Percentiles rank a stretch among this genome's conserved stretches.
phyloP scores from a whole-genome alignment of 1,140 invertebrate genomes.

The Drosophila funebris region DNA sequence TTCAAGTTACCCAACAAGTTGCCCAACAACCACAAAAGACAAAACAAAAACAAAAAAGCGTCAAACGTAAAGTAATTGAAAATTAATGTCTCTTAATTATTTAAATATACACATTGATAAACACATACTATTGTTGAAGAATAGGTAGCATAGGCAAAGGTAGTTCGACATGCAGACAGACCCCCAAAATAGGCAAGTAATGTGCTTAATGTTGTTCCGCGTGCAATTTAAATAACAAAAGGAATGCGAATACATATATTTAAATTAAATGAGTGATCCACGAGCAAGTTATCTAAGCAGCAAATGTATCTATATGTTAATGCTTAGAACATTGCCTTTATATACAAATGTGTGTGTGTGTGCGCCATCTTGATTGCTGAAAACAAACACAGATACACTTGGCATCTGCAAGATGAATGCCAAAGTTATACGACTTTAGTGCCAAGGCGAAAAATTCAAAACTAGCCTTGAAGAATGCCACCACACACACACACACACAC shows the following conservation, averaged over 20 bases:
- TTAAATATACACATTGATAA: slow-evolving; percentile 18
- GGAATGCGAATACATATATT: neutral
- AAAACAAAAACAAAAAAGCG: neutral
- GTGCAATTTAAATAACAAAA: slow-evolving; percentile 80
- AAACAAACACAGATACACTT: slow-evolving; percentile 38
- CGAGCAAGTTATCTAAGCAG: slow-evolving; percentile 24
- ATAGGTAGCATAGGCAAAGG: neutral
- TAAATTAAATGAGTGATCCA: slow-evolving; percentile 27
- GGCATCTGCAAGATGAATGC: slow-evolving; percentile 71
- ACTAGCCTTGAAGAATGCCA: slow-evolving; percentile 67
- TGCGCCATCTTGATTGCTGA: slow-evolving; percentile 36
- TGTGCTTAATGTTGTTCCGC: slow-evolving; percentile 56
- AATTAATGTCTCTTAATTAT: slow-evolving; percentile 44
- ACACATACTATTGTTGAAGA: neutral
- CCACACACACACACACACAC: slow-evolving; percentile 23
- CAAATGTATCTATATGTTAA: slow-evolving; percentile 50
- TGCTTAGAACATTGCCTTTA: slow-evolving; percentile 53
- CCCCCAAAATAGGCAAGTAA: slow-evolving; percentile 17
- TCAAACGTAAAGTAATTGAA: slow-evolving; percentile 41
- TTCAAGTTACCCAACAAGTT: slow-evolving; percentile 21
- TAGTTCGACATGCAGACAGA: slow-evolving; percentile 13
- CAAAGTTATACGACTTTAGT: slow-evolving; percentile 79
- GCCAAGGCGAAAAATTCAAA: slow-evolving; percentile 78
- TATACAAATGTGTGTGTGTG: slow-evolving; percentile 15
- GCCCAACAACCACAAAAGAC: neutral